phyloP scores from a whole-genome alignment of 2,797 vertebrate genomes.

The Pseudomugil tenellus region DNA sequence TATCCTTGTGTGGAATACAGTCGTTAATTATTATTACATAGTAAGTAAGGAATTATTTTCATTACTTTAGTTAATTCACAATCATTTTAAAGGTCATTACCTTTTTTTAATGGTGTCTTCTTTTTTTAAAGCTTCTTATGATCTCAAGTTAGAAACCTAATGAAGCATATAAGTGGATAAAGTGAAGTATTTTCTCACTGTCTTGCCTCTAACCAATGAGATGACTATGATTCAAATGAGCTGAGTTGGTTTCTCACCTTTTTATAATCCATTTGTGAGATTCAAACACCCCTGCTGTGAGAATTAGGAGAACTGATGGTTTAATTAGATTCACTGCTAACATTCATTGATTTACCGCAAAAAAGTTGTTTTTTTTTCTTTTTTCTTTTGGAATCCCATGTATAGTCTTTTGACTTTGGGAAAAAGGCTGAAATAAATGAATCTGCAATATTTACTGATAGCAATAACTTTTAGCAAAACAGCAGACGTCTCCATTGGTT shows the following conservation, averaged over 20 bases:
- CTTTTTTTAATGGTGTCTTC: constrained; percentile 18
- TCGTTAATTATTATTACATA: constrained; percentile 43
- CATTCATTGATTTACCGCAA: neutral
- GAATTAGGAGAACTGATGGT: neutral
- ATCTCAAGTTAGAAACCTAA: constrained; percentile 16
- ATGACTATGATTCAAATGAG: neutral
- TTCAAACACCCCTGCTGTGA: neutral
- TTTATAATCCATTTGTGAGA: neutral
- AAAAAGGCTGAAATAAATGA: too few relatives aligned
- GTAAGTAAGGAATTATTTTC: constrained; percentile 10
- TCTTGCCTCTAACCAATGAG: constrained; percentile 1
- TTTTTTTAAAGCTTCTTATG: constrained; percentile 15
- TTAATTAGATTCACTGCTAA: neutral
- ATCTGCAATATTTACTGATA: too few relatives aligned
- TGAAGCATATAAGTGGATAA: constrained; percentile 28
- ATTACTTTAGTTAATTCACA: constrained; percentile 24
- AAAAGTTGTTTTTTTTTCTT: neutral
- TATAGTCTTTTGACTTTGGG: too few relatives aligned
- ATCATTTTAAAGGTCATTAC: neutral
- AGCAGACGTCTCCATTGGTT: too few relatives aligned
- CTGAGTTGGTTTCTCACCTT: neutral
- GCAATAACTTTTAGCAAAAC: too few relatives aligned
- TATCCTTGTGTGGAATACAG: constrained; percentile 18
- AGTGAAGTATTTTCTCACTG: constrained; percentile 10
- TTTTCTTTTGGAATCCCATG: neutral